Percentiles rank a stretch among this genome's conserved stretches.
Conservation (phyloP, 1,140 invertebrate species). For the Pachyrhynchus sulphureomaculatus region DNA sequence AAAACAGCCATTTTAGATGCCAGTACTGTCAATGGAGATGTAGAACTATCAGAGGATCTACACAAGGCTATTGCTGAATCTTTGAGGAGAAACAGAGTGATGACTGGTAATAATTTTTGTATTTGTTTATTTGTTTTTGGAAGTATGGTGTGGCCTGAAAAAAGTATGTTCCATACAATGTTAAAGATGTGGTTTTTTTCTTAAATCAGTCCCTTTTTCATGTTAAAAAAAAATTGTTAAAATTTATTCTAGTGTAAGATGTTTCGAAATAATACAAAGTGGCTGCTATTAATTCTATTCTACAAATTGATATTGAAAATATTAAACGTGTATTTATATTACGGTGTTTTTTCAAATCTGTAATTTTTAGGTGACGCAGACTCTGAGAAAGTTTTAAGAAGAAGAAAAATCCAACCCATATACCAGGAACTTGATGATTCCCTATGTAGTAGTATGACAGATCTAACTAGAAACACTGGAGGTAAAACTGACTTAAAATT, state of each 20-base stretch:
- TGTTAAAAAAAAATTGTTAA: too few species aligned
- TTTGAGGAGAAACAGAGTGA: conserved; percentile 38
- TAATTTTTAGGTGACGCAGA: conserved; percentile 7
- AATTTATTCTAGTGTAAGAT: too few species aligned
- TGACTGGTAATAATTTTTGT: conserved; percentile 9
- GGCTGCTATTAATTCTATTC: too few species aligned
- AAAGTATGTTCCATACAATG: too few species aligned
- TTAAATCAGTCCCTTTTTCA: too few species aligned
- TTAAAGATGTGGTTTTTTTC: too few species aligned
- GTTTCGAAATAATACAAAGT: too few species aligned
- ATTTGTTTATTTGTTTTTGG: too few species aligned
- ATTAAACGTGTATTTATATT: too few species aligned
- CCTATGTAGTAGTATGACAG: conserved; percentile 41
- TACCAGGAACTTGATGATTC: conserved; percentile 44
- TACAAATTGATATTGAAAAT: too few species aligned
- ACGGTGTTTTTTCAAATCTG: too few species aligned
- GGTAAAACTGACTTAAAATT: conserved; percentile 30
- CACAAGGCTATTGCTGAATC: conserved; percentile 43
- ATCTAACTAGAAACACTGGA: conserved; percentile 37
- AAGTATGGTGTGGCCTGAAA: too few species aligned
- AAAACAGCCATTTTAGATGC: conserved; percentile 36
- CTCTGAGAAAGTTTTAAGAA: conserved; percentile 33
- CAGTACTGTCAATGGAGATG: conserved; percentile 37
- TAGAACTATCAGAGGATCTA: conserved; percentile 39
- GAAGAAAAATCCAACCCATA: conserved; percentile 36